A percentile compares a stretch with the other conserved stretches of the same genome.
Conservation (phyloP, 1,140 invertebrate species). For the Eupeodes corollae region DNA sequence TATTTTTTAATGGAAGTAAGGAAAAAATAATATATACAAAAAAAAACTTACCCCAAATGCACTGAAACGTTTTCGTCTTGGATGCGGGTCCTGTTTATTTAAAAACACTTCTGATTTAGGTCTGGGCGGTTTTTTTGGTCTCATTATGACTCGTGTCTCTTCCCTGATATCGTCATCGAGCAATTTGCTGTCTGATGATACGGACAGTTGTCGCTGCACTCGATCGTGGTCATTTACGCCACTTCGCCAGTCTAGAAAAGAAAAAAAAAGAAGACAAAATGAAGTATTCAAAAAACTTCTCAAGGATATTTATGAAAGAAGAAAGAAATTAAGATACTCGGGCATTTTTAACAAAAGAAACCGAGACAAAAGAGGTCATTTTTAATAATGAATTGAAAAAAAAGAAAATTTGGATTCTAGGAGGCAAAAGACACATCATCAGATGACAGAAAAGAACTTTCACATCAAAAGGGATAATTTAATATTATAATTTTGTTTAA, state of each 20-base stretch:
- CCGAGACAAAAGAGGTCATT: conserved; percentile 12
- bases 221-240: conserved; percentile 63
- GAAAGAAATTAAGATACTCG: neutral
- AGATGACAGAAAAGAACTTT: too few species aligned
- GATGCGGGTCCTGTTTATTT: conserved; percentile 47
- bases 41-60: conserved; percentile 74
- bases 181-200: conserved; percentile 81
- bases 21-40: neutral
- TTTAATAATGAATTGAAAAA: too few species aligned
- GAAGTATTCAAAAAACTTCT: conserved; percentile 1
- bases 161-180: conserved; percentile 74
- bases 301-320: conserved; percentile 1
- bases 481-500: too few species aligned
- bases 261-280: conserved; percentile 18
- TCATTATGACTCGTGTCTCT: conserved; percentile 72
- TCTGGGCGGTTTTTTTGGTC: conserved; percentile 75
- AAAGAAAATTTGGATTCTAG: conserved; percentile 11
- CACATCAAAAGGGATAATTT: too few species aligned
- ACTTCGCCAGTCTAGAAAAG: conserved; percentile 57
- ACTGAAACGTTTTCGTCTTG: conserved; percentile 73
- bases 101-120: conserved; percentile 82
- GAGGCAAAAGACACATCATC: too few species aligned
- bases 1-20: neutral
- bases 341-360: neutral
- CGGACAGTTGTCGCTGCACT: conserved; percentile 75